A percentile compares a stretch with the other conserved stretches of the same genome.
These are phyloP conservation scores for Trinorchestia longiramus DNA, from an alignment of 1,140 invertebrate genomes.

Conservation along the genomic window DNA sequence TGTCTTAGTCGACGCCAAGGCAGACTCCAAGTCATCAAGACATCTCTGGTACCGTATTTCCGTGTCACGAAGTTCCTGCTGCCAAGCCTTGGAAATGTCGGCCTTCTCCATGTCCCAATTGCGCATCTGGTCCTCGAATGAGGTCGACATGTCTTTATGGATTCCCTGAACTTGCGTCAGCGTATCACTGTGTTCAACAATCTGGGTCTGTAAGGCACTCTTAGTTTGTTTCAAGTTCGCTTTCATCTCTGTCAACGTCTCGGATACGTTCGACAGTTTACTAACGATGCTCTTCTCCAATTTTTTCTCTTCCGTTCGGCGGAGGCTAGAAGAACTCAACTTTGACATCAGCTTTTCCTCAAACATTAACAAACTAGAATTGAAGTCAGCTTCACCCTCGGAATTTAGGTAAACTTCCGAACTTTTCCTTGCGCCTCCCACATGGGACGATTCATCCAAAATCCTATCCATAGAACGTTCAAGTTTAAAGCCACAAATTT, in stretches of 20 bases:
- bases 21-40: not conserved
- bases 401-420: not conserved
- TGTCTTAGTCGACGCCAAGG: not conserved
- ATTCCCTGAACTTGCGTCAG: not conserved
- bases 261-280: not conserved
- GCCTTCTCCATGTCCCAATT: not conserved
- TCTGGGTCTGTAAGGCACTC: constrained; percentile 1
- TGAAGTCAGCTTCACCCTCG: not conserved
- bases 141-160: not conserved
- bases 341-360: not conserved
- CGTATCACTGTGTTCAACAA: not conserved
- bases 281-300: not conserved
- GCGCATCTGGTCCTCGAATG: not conserved
- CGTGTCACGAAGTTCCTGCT: not conserved
- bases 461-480: not conserved
- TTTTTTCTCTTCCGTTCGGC: not conserved
- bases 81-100: not conserved
- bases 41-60: not conserved
- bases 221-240: not conserved
- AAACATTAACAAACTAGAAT: not conserved
- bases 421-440: not conserved
- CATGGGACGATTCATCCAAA: not conserved
- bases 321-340: not conserved
- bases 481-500: not conserved
- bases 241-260: not conserved